These are phyloP conservation scores for Lophochroa leadbeateri DNA, from an alignment of 2,113 vertebrate species.

Conservation along the genomic window DNA sequence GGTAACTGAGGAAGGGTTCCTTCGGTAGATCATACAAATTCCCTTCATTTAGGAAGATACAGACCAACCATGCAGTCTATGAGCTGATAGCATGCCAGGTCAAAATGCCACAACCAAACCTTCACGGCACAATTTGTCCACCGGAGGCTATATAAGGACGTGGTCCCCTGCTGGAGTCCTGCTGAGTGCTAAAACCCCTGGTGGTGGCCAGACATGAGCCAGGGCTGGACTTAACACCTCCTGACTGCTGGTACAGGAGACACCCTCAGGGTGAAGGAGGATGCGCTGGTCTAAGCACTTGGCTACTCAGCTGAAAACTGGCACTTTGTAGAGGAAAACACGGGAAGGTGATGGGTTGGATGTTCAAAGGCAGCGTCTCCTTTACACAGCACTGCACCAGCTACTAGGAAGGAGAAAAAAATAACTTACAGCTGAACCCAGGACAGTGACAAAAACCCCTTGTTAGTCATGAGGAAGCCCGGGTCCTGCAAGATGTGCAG, in stretches of 20 bases:
- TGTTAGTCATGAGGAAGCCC: background rate
- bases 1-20: background rate
- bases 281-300: background rate
- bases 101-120: background rate
- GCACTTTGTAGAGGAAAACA: background rate
- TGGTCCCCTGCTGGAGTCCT: background rate
- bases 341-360: background rate
- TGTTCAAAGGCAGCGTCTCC: background rate
- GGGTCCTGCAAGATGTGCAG: background rate
- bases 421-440: background rate
- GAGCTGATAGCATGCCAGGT: background rate
- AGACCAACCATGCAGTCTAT: background rate
- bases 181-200: rapidly evolving
- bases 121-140: background rate
- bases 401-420: background rate
- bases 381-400: background rate
- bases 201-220: background rate
- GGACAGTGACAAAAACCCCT: background rate
- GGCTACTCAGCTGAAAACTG: background rate
- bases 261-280: background rate
- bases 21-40: background rate
- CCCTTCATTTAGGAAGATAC: background rate
- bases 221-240: background rate
- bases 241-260: background rate
- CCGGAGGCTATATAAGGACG: background rate